These are phyloP conservation scores for Melanargia galathea DNA, from an alignment of 2,888 invertebrate species.

Conservation along the genomic window DNA sequence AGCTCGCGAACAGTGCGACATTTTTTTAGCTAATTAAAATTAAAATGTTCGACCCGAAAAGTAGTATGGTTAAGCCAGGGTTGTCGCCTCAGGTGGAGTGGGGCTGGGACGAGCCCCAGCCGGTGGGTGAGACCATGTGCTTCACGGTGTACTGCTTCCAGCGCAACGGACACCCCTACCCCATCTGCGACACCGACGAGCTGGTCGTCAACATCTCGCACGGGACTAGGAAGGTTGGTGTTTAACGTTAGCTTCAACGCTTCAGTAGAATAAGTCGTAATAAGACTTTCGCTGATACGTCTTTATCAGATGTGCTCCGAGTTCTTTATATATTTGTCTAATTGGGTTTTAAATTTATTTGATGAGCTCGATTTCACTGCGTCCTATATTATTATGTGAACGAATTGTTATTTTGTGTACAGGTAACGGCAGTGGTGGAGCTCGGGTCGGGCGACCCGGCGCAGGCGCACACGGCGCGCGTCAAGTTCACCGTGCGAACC, in stretches of 20 bases:
- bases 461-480: conserved; percentile 92
- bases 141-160: conserved; percentile 95
- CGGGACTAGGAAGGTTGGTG: conserved; percentile 87
- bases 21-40: too few species aligned
- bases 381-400: too few species aligned
- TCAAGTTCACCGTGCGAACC: conserved; percentile 95
- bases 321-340: too few species aligned
- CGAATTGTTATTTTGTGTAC: too few species aligned
- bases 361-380: too few species aligned
- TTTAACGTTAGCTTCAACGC: too few species aligned
- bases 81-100: conserved; percentile 84
- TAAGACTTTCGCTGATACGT: too few species aligned
- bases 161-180: conserved; percentile 96
- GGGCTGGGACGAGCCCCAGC: conserved; percentile 95
- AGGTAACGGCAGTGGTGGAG: conserved; percentile 92
- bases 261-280: too few species aligned
- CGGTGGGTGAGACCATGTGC: conserved; percentile 95
- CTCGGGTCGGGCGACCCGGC: conserved; percentile 94
- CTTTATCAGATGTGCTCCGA: too few species aligned
- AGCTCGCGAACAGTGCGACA: too few species aligned
- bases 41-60: neutral
- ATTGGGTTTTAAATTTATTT: neutral
- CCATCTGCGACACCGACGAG: conserved; percentile 96
- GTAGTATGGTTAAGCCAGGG: neutral
- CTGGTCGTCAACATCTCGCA: conserved; percentile 93